These are phyloP conservation scores for Schrankia costaestrigalis DNA, from an alignment of 2,888 invertebrate genomes.

Conservation along the genomic window DNA sequence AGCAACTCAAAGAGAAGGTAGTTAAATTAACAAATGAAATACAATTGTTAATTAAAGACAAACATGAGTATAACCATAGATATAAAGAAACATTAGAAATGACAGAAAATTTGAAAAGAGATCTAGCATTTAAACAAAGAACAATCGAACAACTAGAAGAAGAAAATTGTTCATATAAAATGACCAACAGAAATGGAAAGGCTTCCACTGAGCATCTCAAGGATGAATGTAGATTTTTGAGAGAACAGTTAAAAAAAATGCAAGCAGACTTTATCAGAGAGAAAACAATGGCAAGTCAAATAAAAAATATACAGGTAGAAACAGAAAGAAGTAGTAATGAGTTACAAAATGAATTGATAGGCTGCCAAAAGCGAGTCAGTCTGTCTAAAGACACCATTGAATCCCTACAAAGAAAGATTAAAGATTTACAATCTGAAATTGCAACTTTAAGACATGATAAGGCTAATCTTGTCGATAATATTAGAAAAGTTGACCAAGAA, in stretches of 20 bases:
- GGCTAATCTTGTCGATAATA: slow-evolving; percentile 80
- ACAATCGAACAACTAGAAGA: slow-evolving; percentile 67
- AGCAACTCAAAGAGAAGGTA: slow-evolving; percentile 55
- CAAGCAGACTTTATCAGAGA: slow-evolving; percentile 73
- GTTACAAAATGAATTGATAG: slow-evolving; percentile 83
- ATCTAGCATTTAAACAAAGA: slow-evolving; percentile 64
- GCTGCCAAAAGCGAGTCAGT: slow-evolving; percentile 83
- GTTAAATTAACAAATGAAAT: slow-evolving; percentile 55
- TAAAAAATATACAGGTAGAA: slow-evolving; percentile 87
- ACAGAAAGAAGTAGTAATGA: slow-evolving; percentile 86
- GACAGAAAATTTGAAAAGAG: slow-evolving; percentile 65
- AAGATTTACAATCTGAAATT: slow-evolving; percentile 82
- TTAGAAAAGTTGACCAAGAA: slow-evolving; percentile 85
- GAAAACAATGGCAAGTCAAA: slow-evolving; percentile 72
- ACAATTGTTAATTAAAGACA: slow-evolving; percentile 59
- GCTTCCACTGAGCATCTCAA: slow-evolving; percentile 66
- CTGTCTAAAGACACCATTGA: slow-evolving; percentile 80
- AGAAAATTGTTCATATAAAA: slow-evolving; percentile 72
- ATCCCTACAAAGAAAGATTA: slow-evolving; percentile 80
- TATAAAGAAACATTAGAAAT: slow-evolving; percentile 62
- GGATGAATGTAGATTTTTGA: slow-evolving; percentile 69
- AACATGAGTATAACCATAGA: slow-evolving; percentile 61
- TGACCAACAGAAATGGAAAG: slow-evolving; percentile 65
- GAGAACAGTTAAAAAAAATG: slow-evolving; percentile 69
- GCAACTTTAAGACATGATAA: slow-evolving; percentile 83